phyloP scores from a whole-genome alignment of 1,140 invertebrate genomes.

The Plectrocnemia conspersa region DNA sequence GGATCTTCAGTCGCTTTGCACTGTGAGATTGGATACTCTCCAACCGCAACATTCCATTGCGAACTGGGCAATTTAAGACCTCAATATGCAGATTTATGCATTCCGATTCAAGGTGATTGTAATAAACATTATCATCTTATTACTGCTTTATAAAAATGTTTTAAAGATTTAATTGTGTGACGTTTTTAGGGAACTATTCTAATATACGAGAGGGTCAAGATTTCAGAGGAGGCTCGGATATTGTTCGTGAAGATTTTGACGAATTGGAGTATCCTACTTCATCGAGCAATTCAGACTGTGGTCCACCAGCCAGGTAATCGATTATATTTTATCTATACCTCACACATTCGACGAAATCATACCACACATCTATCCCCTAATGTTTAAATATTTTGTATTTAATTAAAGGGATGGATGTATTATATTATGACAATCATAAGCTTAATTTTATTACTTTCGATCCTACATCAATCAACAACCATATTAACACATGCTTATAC shows the following conservation, averaged over 20 bases:
- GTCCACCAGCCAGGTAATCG: constrained; percentile 59
- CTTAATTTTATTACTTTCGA: too few species aligned
- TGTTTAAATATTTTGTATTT: too few species aligned
- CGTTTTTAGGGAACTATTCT: constrained; percentile 27
- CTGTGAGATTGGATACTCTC: constrained; percentile 59
- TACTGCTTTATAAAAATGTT: too few species aligned
- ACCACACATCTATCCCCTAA: too few species aligned
- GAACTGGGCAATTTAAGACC: constrained; percentile 61
- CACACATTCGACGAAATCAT: too few species aligned
- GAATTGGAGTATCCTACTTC: constrained; percentile 54
- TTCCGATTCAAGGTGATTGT: constrained; percentile 36
- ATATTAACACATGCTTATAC: too few species aligned
- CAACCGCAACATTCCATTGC: constrained; percentile 56
- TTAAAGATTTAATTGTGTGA: too few species aligned
- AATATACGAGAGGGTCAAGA: constrained; percentile 42
- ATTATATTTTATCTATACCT: too few species aligned
- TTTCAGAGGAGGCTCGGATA: constrained; percentile 59
- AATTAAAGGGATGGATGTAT: too few species aligned
- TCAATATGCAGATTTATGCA: constrained; percentile 47
- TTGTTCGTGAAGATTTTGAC: constrained; percentile 60
- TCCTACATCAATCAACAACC: too few species aligned
- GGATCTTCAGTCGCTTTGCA: constrained; percentile 65
- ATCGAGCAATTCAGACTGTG: constrained; percentile 54
- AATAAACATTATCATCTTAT: background rate
- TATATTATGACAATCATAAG: too few species aligned